Conservation (phyloP, 2,113 vertebrate species). For the Crypturellus undulatus region DNA sequence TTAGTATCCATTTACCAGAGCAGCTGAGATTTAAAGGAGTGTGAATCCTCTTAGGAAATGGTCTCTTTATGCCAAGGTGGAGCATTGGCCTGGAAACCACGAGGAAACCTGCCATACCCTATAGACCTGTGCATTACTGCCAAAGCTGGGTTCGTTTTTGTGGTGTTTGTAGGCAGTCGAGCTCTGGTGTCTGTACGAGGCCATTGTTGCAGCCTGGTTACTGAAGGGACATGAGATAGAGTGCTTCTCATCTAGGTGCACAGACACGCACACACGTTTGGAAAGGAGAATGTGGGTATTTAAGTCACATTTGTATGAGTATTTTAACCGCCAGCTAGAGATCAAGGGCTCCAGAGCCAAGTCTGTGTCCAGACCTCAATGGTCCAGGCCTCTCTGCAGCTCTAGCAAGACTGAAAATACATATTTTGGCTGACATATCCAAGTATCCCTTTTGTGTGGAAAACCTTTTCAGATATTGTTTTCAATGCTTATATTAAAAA, state of each 20-base stretch:
- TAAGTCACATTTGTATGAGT: not conserved
- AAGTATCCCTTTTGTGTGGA: not conserved
- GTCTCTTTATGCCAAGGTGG: not conserved
- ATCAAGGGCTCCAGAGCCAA: not conserved
- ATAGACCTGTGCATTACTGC: not conserved
- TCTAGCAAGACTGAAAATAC: not conserved
- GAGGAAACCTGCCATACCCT: fast-evolving
- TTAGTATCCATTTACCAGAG: not conserved
- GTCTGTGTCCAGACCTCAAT: not conserved
- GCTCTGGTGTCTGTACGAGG: not conserved
- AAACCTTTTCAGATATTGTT: not conserved
- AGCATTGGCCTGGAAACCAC: not conserved
- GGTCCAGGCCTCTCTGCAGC: not conserved
- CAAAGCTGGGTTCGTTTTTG: not conserved
- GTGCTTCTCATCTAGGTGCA: not conserved
- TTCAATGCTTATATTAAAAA: not conserved
- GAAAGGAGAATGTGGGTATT: not conserved
- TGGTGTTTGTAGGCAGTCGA: not conserved
- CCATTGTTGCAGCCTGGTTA: not conserved
- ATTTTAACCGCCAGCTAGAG: not conserved
- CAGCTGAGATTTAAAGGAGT: not conserved
- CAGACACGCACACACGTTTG: not conserved
- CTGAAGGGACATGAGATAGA: not conserved
- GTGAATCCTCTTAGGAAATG: not conserved
- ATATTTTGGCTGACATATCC: not conserved